Evolutionary conservation across 2,888 invertebrate species (phyloP).

Genomic region (Platycnemis pennipes): DNA sequence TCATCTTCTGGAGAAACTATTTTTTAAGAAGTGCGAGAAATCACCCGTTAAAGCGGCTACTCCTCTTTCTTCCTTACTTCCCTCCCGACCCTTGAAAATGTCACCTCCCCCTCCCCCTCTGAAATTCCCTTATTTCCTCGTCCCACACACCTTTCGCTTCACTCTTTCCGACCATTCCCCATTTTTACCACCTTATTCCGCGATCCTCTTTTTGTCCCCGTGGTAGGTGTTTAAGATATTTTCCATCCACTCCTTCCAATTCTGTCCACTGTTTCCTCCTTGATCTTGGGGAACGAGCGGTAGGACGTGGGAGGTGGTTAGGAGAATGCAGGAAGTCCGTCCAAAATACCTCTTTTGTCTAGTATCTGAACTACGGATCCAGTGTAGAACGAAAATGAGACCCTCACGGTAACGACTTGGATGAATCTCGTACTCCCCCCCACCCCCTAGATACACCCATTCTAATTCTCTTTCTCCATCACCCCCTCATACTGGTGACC

Average conservation of each 20-base stretch:
- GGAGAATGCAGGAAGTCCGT: not conserved
- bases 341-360: conserved; percentile 35
- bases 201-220: not conserved
- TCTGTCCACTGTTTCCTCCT: not conserved
- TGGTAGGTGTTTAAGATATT: conserved; percentile 7
- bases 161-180: not conserved
- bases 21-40: not conserved
- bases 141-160: not conserved
- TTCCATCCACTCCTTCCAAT: not conserved
- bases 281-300: not conserved
- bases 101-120: not conserved
- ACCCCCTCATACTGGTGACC: not conserved
- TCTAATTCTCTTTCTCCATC: not conserved
- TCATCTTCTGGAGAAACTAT: not conserved
- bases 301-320: too few relatives aligned
- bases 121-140: not conserved
- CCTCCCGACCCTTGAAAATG: not conserved
- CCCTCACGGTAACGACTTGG: conserved; percentile 54
- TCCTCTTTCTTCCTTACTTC: not conserved
- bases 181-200: not conserved
- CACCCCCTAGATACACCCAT: not conserved
- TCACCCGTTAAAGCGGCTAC: not conserved
- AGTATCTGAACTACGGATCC: conserved; percentile 58
- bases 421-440: not conserved
- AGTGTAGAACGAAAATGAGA: conserved; percentile 51